Base-by-base conservation (phyloP, 1,140 invertebrate genomes). In the Sesamia nonagrioides region DNA sequence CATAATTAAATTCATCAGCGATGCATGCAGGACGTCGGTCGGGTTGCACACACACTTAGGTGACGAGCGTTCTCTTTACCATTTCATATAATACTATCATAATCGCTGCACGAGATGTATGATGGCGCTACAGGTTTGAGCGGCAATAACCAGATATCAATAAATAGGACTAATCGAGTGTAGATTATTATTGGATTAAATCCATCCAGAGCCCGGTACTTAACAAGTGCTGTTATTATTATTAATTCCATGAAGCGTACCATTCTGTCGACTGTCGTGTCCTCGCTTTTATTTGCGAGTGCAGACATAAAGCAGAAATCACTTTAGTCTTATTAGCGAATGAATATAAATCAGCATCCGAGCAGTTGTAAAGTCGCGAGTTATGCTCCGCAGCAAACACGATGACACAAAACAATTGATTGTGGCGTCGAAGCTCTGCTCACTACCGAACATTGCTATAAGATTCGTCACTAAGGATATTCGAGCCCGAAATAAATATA, bases 301-400 rank as follows among this genome's bases (percentile, higher is more conserved):
- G 58, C 11, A 15, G 15, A 61, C 35, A 40, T 56, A 76, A 81
- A 71, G 61, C 80, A 61, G 50, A 78, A 42, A 81, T 81, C 71
- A 69, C 21, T 73, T 66, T 66, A 45, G 54, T 68, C 52, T 77
- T 81, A 56, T 61, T 77, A 56, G 63, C 56, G 21, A 9, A 33
- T 15, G 21, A 9, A 33, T 15, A 78, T 82, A 79, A 79, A 82
- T 82, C 77, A 76, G 80, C 50, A 11, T 48, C 61, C 17, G 42
- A 8, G 15, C 45, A 17, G 45, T 2, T 27, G 37, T 9, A 42
- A n/a, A 45, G 56, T 37, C 7, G 60, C 15, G 33, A n/a, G 33
- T 0, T n/a, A 37, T 35, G 60, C 58, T 35, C 58, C 58, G 33
- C 58, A 35, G 17, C 17, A 6, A 8, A 9, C 18, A 3, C 58